Percentiles rank a stretch among this genome's conserved stretches.
phyloP scores from a whole-genome alignment of 2,797 vertebrate genomes.

The Notolepis coatsorum region DNA sequence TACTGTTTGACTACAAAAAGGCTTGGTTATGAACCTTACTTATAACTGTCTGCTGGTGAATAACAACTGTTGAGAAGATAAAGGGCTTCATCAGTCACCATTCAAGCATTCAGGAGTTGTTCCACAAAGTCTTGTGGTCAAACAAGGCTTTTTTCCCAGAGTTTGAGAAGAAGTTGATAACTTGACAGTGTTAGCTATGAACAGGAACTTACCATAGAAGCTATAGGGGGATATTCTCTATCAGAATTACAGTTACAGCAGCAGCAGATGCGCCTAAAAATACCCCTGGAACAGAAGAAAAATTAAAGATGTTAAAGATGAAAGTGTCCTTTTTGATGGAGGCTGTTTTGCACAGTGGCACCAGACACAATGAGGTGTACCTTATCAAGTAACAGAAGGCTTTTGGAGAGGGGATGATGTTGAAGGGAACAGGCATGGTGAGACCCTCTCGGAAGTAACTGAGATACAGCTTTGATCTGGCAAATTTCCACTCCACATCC shows the following conservation, averaged over 20 bases:
- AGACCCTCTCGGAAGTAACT: constrained; percentile 92
- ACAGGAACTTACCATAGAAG: constrained; percentile 77
- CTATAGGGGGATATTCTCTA: constrained; percentile 79
- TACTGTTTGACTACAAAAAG: no score
- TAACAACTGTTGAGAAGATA: no score
- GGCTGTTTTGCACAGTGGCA: neutral
- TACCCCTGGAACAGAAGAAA: constrained; percentile 67
- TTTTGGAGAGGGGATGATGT: constrained; percentile 91
- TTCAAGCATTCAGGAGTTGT: no score
- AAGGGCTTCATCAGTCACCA: no score
- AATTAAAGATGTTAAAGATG: neutral
- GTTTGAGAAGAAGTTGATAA: no score
- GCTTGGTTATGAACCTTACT: no score
- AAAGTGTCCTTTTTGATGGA: neutral
- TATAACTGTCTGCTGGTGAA: no score
- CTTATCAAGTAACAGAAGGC: constrained; percentile 85
- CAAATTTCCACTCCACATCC: constrained; percentile 94
- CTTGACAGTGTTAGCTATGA: neutral
- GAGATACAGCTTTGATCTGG: constrained; percentile 90
- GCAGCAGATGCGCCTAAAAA: constrained; percentile 82
- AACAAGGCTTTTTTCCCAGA: no score
- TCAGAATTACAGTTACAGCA: constrained; percentile 73
- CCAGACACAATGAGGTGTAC: constrained; percentile 55
- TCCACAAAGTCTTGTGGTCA: no score
- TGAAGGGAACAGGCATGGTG: constrained; percentile 92